Base-by-base conservation (phyloP, 2,888 invertebrate genomes). In the Adela reaumurella region DNA sequence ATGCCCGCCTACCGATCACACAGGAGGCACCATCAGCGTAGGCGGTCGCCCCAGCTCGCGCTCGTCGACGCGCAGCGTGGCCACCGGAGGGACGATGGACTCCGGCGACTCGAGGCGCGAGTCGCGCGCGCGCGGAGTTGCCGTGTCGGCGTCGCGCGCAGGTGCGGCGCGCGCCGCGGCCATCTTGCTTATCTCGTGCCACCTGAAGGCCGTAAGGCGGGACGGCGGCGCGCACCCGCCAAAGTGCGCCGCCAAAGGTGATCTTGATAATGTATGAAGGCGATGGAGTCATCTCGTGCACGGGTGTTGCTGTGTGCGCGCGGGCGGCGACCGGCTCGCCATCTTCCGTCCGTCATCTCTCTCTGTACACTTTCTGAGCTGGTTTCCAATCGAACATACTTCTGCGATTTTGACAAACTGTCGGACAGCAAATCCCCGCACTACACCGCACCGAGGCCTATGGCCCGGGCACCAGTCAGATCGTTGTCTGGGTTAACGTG, bases 171-270 rank as follows among this genome's bases (percentile, higher is more conserved):
- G 91, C 78, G 86, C 90, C 82, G 92, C 92, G 83, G 92, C 92
- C 89, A 91, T 92, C 89, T 91, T 92, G 89, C 89, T 92, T 83
- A 90, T 92, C 85, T 92, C 92, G 85, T 90, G 89, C 84, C 89
- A 89, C 82, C 86, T 89, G 74, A 79, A 79, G 77, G 81, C 83
- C 79, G 79, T 81, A 73, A 69, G 64, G 63, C 69, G 70, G 69
- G 72, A 69, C 65, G 76, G 76, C 76, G 74, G 74, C 74, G 74
- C 77, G 72, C 78, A 73, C 76, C 73, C 74, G 72, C 70, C 69
- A 60, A 74, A 74, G 74, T 76, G 74, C 76, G 76, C 77, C 78
- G 81, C 78, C 77, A 74, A 78, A 79, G 79, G 79, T 79, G 79
- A 80, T 70, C 70, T 67, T 73, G 74, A 76, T 70, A 70, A 70